Evolutionary conservation across 2,113 vertebrate genomes (phyloP).

Genomic region (Rhadina sibilatrix): DNA sequence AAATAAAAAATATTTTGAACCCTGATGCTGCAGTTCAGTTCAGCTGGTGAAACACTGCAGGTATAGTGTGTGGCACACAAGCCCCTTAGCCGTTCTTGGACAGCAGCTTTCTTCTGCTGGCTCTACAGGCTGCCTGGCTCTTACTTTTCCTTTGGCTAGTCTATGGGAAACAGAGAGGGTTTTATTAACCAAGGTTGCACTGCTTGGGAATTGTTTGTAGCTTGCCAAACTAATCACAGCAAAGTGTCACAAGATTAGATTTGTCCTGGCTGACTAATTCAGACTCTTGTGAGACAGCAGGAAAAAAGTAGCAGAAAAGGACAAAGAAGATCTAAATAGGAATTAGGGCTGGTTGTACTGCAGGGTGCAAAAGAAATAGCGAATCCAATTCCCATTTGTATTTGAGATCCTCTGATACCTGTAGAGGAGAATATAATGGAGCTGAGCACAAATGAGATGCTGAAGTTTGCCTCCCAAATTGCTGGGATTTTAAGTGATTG

Average conservation of each 20-base stretch:
- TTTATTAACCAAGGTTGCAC: conserved; percentile 36
- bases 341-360: not conserved
- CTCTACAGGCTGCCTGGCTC: not conserved
- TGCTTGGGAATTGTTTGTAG: not conserved
- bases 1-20: not conserved
- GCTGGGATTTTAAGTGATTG: not conserved
- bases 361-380: not conserved
- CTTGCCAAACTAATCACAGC: conserved; percentile 39
- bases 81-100: not conserved
- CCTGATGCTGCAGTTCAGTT: not conserved
- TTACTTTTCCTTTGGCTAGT: not conserved
- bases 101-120: not conserved
- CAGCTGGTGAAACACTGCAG: not conserved
- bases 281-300: not conserved
- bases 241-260: conserved; percentile 9
- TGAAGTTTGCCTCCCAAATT: not conserved
- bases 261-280: conserved; percentile 15
- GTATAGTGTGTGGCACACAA: not conserved
- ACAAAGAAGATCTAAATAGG: not conserved
- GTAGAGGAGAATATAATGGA: not conserved
- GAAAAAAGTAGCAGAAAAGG: not conserved
- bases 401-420: not conserved
- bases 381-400: not conserved
- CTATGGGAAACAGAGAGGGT: conserved; percentile 12
- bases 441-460: not conserved